Conservation (phyloP, 2,113 vertebrate species). For the Percina caprodes region DNA sequence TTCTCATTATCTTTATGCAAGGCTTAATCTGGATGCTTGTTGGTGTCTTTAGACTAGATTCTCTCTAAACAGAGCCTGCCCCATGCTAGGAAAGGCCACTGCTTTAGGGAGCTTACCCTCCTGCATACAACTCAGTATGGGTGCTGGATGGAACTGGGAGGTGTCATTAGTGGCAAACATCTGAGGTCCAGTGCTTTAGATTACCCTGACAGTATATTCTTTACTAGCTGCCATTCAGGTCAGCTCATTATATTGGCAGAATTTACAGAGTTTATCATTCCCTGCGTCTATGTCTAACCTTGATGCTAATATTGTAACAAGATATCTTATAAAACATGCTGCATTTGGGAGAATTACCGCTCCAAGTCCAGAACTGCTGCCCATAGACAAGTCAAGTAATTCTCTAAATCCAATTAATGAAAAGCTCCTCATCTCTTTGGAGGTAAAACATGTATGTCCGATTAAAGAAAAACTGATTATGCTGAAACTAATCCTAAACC, state of each 20-base stretch:
- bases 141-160: constrained; percentile 56
- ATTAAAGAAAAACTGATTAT: constrained; percentile 60
- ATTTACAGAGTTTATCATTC: constrained; percentile 24
- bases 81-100: constrained; percentile 65
- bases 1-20: constrained; percentile 80
- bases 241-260: constrained; percentile 18
- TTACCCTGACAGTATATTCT: constrained; percentile 7
- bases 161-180: constrained; percentile 69
- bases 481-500: constrained; percentile 56
- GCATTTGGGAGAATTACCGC: constrained; percentile 30
- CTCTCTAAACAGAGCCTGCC: constrained; percentile 56
- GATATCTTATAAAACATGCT: constrained; percentile 31
- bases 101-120: constrained; percentile 72
- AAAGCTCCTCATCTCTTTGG: constrained; percentile 56
- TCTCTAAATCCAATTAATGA: constrained; percentile 64
- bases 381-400: constrained; percentile 44
- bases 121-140: constrained; percentile 69
- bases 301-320: constrained; percentile 22
- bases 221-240: constrained; percentile 22
- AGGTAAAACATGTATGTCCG: constrained; percentile 53
- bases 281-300: neutral
- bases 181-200: constrained; percentile 56
- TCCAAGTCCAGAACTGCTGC: constrained; percentile 23
- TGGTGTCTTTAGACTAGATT: constrained; percentile 66
- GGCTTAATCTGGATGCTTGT: constrained; percentile 73